Base-by-base conservation (phyloP, 2,113 vertebrate genomes). In the Hiodon alosoides region DNA sequence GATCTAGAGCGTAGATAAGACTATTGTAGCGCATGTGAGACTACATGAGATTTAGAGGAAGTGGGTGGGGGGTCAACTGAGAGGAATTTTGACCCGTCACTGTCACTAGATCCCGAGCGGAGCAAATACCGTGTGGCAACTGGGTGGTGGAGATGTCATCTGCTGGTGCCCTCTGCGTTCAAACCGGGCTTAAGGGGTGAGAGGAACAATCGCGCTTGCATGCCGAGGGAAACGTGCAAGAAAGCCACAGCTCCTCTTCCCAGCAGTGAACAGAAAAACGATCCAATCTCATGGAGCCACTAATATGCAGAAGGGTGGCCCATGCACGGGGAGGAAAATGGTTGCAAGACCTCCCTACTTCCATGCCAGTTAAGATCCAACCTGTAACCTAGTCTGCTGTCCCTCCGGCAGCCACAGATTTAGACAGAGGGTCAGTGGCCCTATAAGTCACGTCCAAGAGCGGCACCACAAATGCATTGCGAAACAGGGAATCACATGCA, bases 401-500 rank as follows among this genome's bases (percentile, higher is more conserved):
- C 52, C 4, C 16, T 46, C 55, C 5, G 5, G 7, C 55, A 47
- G 17, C 31, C 46, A 58, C 55, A 51, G 0, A 48, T 14, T 48
- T 8, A 31, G 4, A 61, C 46, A 14, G 71, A 17, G 31, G 31
- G 57, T 51, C 58, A 10, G 31, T 47, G 69, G 46, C 58, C 17
- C 55, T 31, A 8, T 10, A 5, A 47, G 53, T 4, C n/a, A 62
- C 4, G 3, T 13, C 9, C 3, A 54, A 31, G 13, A 16, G 31
- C 17, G n/a, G 57, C 62, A 52, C n/a, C 4, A 69, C n/a, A 52
- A 60, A 70, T 10, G 10, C 62, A 76, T 16, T 62, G 69, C 74
- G 16, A 46, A 58, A 47, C 58, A 62, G 13, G 67, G 57, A 55
- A 73, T 77, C 75, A 74, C 75, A 71, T 77, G 75, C 60, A 69